Base-by-base conservation (phyloP, 1,140 invertebrate species). In the Leptinotarsa texana region DNA sequence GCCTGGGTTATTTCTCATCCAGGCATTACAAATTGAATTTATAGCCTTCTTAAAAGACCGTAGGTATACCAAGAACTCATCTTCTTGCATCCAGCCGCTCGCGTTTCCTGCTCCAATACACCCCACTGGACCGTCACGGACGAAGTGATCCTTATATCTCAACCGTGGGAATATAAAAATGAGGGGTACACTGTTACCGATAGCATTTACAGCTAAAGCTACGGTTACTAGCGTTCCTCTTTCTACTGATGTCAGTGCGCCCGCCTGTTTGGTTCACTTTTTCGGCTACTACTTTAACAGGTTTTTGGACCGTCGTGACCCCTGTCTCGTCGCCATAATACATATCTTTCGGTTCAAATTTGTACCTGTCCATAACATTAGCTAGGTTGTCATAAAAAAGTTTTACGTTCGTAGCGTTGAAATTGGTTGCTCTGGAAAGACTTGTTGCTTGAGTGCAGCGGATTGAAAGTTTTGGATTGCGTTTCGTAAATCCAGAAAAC, bases 241-340 rank as follows among this genome's bases (percentile, higher is more conserved):
- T 82, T 89, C 86, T 8, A 72, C 82, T 21, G 84, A 86, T 3
- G 85, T 87, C 4, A 86, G 75, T 48, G 74, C 24, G n/a, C 86
- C 84, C 21, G 88, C 82, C 84, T 88, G 86, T 77, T 87, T 87
- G 6, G 57, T 74, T n/a, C 85, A 84, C 80, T 80, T n/a, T 84
- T 24, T 8, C 42, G 57, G 82, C 82, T 47, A 86, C 70, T 65
- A 86, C 75, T 78, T 81, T 82, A 21, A 76, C 72, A 21, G 82
- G 82, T 69, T 81, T 83, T 77, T 84, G 84, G 5, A 88, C 87
- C 17, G 87, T 88, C 1, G 85, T 87, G 24, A 84, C 76, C 2
- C n/a, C n/a, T n/a, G n/a, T n/a, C n/a, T n/a, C n/a, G n/a, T n/a
- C n/a, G n/a, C n/a, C n/a, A 24, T 24, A 3, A 24, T 24, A 24